Base-by-base conservation (phyloP, 2,888 invertebrate species). In the Lochmaea capreae region DNA sequence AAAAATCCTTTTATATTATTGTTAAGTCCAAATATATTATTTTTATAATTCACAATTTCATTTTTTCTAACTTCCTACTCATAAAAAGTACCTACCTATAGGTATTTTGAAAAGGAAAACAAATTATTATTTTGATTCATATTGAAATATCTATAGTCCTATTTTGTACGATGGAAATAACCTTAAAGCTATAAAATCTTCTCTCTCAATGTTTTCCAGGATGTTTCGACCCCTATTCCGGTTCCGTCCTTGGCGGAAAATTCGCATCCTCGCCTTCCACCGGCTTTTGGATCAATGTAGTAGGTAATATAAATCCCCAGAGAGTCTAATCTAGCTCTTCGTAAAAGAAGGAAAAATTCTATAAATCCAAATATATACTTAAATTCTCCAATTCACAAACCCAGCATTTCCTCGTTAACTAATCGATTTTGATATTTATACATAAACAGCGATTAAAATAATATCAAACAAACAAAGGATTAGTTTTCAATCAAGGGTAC, bases 201-300 rank as follows among this genome's bases (percentile, higher is more conserved):
- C 54, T 6, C 18, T 54, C 54, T 54, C 18, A 54, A 54, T 54
- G 54, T 54, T 18, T 54, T 54, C 54, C 54, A 54, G 59, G 33
- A 59, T 59, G 33, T 59, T 33, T 33, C 59, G n/a, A 59, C 62
- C 62, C 62, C 62, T 54, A 63, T 43, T 54, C 62, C 43, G 18
- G 62, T 46, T 39, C 62, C 62, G 62, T 63, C 62, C 62, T 63
- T 63, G 62, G 62, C 43, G 42, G 57, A 39, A 71, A 42, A 54
- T 43, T 63, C 52, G 63, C 57, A 70, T 71, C 58, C 65, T 65
- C 65, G 42, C 62, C 54, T 59, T 58, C 52, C 61, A 57, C 54
- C 42, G 18, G 33, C 74, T 43, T n/a, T 72, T 65, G 76, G 74
- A 74, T 76, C 76, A 76, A 76, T 76, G 76, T 70, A 71, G 71